phyloP scores from a whole-genome alignment of 2,888 invertebrate species.

The Orgyia antiqua region DNA sequence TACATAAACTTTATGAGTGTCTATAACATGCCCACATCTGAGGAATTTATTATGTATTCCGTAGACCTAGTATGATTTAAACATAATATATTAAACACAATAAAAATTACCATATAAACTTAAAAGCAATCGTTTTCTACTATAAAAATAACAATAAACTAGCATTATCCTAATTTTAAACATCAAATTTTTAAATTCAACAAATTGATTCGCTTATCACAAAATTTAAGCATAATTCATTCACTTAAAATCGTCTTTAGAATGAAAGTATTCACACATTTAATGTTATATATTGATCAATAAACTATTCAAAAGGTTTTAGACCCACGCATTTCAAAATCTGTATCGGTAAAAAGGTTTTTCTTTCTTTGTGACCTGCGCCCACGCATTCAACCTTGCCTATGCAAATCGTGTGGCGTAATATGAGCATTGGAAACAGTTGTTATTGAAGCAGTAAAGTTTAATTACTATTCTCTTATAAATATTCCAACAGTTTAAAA shows the following conservation, averaged over 20 bases:
- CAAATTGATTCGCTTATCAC: constrained; percentile 26
- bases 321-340: constrained; percentile 24
- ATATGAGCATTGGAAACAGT: constrained; percentile 7
- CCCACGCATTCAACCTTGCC: constrained; percentile 35
- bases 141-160: constrained; percentile 26
- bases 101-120: constrained; percentile 16
- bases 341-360: constrained; percentile 18
- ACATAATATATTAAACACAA: too few species aligned
- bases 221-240: constrained; percentile 23
- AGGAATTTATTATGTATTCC: too few species aligned
- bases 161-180: constrained; percentile 21
- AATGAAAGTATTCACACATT: constrained; percentile 25
- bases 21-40: too few species aligned
- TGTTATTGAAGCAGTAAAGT: too few species aligned
- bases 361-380: constrained; percentile 30
- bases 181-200: constrained; percentile 19
- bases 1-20: too few species aligned
- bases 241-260: constrained; percentile 21
- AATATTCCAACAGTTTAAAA: too few species aligned
- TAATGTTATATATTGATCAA: constrained; percentile 24
- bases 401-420: constrained; percentile 37
- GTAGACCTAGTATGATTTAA: too few species aligned
- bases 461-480: too few species aligned
- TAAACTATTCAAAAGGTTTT: constrained; percentile 22
- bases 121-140: constrained; percentile 13